Evolutionary conservation across 2,113 vertebrate genomes (phyloP).

Genomic region (Protomyctophum bolini): DNA sequence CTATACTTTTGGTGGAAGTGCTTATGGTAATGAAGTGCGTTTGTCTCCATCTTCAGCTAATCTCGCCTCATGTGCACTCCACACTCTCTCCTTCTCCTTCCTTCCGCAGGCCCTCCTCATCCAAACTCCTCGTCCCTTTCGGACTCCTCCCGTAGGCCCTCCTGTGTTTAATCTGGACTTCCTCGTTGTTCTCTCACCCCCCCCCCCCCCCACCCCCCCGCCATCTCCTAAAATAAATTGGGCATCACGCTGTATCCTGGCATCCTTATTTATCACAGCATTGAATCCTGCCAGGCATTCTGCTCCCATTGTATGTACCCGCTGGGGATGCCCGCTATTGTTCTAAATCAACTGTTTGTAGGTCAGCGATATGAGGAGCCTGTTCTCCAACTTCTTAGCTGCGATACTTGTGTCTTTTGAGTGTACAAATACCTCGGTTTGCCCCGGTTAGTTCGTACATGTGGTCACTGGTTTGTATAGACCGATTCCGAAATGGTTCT

Average conservation of each 20-base stretch:
- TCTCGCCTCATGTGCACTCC: neutral
- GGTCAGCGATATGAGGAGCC: neutral
- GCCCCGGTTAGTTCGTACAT: neutral
- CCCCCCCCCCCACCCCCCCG: too few species aligned
- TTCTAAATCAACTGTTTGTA: neutral
- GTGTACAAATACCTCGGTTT: neutral
- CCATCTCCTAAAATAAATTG: neutral
- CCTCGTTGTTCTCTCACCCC: neutral
- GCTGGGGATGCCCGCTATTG: neutral
- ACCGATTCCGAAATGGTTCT: too few species aligned
- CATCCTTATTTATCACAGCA: neutral
- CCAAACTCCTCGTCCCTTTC: neutral
- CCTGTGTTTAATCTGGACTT: neutral
- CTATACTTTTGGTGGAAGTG: conserved; percentile 6
- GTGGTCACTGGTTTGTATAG: conserved; percentile 18
- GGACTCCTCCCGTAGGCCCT: conserved; percentile 1
- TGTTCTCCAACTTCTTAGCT: too few species aligned
- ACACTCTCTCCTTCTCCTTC: neutral
- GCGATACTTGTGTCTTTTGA: neutral
- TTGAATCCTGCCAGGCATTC: neutral
- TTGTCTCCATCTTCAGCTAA: conserved; percentile 17
- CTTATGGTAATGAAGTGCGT: conserved; percentile 15
- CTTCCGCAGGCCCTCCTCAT: neutral
- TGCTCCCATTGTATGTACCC: neutral
- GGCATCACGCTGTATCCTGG: neutral